A percentile compares a stretch with the other conserved stretches of the same genome.
Evolutionary conservation across 2,888 invertebrate species (phyloP).

Genomic region (Sphecodes monilicornis): DNA sequence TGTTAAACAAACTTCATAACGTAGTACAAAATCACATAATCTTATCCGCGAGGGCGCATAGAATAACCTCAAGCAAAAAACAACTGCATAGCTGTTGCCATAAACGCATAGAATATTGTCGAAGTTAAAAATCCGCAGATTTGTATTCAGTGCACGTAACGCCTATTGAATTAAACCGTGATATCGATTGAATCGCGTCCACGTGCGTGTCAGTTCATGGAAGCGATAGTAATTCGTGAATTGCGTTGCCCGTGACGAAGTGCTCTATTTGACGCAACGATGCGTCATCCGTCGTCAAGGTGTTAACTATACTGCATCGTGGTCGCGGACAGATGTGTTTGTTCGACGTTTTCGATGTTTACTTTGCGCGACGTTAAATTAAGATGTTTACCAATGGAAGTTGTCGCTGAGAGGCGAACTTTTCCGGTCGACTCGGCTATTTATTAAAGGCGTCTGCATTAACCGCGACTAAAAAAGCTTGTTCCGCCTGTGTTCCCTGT

Average conservation of each 20-base stretch:
- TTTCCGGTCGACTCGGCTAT: conserved; percentile 14
- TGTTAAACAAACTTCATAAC: no score
- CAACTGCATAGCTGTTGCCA: not conserved
- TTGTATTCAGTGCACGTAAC: not conserved
- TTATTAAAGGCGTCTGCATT: conserved; percentile 29
- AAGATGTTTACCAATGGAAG: conserved; percentile 17
- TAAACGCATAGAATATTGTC: not conserved
- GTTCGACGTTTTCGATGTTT: not conserved
- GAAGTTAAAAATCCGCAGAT: not conserved
- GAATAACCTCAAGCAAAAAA: no score
- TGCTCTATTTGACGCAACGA: not conserved
- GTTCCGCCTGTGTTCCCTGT: conserved; percentile 44
- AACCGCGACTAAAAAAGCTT: conserved; percentile 27
- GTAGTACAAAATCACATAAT: no score
- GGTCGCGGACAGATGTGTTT: not conserved
- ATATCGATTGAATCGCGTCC: not conserved
- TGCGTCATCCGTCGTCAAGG: not conserved
- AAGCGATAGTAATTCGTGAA: not conserved
- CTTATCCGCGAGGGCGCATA: no score
- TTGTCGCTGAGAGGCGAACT: conserved; percentile 7
- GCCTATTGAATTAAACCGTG: not conserved
- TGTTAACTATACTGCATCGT: not conserved
- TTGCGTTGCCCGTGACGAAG: conserved; percentile 2
- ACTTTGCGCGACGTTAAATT: not conserved
- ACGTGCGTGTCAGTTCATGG: not conserved